Evolutionary conservation across 1,140 invertebrate species (phyloP).

Genomic region (Dinoponera quadriceps): DNA sequence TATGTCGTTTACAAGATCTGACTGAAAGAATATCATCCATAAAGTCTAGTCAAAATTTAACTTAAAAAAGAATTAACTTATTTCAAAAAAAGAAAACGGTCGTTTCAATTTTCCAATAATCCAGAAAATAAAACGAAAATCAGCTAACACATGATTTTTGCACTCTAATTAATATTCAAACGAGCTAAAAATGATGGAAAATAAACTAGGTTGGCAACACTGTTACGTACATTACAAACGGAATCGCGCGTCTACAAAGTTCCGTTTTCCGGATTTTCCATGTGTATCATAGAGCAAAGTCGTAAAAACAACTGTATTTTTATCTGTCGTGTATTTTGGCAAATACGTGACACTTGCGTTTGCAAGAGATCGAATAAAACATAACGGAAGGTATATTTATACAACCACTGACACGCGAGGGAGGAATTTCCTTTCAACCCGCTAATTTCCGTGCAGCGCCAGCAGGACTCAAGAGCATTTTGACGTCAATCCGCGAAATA

Average conservation of each 20-base stretch:
- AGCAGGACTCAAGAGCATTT: constrained; percentile 13
- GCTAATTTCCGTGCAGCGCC: background rate
- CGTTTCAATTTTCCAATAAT: no score
- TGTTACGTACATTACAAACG: background rate
- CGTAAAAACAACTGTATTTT: background rate
- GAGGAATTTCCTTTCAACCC: background rate
- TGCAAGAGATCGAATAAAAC: background rate
- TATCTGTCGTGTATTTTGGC: background rate
- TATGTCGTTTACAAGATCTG: no score
- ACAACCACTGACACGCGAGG: background rate
- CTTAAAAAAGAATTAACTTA: no score
- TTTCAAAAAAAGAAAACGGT: no score
- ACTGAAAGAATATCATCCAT: no score
- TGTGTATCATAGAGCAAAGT: background rate
- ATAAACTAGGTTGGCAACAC: no score
- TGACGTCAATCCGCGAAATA: background rate
- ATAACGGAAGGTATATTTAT: background rate
- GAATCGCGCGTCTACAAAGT: background rate
- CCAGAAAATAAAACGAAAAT: no score
- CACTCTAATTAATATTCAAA: no score
- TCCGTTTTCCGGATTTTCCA: background rate
- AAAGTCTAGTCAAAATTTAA: no score
- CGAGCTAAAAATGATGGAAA: no score
- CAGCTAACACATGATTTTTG: no score
- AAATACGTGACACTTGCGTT: background rate